Evolutionary conservation across 2,113 vertebrate species (phyloP).

Genomic region (Daubentonia madagascariensis): DNA sequence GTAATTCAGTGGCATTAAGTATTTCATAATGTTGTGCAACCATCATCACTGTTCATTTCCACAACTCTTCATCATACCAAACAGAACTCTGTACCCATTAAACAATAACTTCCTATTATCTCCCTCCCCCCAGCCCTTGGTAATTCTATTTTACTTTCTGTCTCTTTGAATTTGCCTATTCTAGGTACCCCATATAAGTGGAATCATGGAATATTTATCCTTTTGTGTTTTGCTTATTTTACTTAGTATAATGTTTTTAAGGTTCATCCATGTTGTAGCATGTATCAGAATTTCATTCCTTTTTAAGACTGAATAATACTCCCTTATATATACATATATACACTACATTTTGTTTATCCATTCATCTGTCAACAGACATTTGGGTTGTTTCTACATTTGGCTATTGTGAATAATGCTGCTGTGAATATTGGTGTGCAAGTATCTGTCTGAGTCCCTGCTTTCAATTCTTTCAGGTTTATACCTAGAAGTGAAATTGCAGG

Average conservation of each 20-base stretch:
- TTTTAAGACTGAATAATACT: background rate
- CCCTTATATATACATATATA: background rate
- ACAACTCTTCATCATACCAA: background rate
- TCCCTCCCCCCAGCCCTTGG: too few species aligned
- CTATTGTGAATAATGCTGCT: background rate
- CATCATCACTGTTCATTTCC: background rate
- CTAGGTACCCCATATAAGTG: background rate
- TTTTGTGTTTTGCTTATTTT: background rate
- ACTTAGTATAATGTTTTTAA: background rate
- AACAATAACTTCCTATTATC: background rate
- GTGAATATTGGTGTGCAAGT: background rate
- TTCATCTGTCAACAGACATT: background rate
- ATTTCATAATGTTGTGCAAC: background rate
- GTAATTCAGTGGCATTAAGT: background rate
- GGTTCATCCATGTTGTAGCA: background rate
- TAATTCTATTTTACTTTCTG: background rate
- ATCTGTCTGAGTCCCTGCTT: background rate
- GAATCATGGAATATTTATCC: background rate
- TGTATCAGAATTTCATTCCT: background rate
- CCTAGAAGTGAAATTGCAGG: background rate
- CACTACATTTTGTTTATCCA: background rate
- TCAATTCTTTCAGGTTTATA: background rate
- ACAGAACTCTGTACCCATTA: background rate
- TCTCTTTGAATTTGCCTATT: background rate
- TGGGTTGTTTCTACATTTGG: background rate